phyloP scores from a whole-genome alignment of 2,888 invertebrate genomes.

The Mesorhabditis belari region DNA sequence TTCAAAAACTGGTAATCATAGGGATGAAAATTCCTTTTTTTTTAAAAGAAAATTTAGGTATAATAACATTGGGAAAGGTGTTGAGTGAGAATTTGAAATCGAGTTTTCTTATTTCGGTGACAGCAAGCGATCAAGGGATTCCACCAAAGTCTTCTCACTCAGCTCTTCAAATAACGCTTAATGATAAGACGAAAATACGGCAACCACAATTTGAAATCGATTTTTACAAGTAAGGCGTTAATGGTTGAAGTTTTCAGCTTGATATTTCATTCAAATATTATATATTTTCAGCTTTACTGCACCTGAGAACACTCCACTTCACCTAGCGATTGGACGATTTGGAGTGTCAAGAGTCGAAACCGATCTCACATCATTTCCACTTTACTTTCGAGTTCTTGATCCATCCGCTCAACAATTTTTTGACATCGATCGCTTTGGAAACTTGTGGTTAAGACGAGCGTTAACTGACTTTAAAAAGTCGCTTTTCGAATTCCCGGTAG shows the following conservation, averaged over 20 bases:
- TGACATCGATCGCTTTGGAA: slow-evolving; percentile 17
- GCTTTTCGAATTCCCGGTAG: slow-evolving; percentile 5
- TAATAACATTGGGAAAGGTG: neutral
- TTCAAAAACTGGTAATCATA: neutral
- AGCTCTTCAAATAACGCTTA: slow-evolving; percentile 13
- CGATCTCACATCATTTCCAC: too few species aligned
- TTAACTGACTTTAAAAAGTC: slow-evolving; percentile 9
- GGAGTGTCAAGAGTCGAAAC: too few species aligned
- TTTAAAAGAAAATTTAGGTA: neutral
- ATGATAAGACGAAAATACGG: neutral
- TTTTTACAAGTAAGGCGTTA: slow-evolving; percentile 2
- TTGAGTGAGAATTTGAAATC: slow-evolving; percentile 6
- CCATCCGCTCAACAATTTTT: slow-evolving; percentile 11
- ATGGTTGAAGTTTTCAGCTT: neutral
- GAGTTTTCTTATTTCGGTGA: slow-evolving; percentile 23
- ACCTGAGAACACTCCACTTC: slow-evolving; percentile 9
- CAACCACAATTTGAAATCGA: neutral
- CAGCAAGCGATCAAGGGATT: slow-evolving; percentile 28
- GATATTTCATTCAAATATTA: neutral
- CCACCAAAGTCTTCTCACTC: slow-evolving; percentile 23
- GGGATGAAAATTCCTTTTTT: neutral
- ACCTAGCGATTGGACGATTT: slow-evolving; percentile 15
- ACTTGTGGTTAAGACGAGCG: slow-evolving; percentile 9
- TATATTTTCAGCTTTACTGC: slow-evolving; percentile 15
- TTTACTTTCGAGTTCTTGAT: slow-evolving; percentile 16